These are phyloP conservation scores for Anser cygnoides DNA, from an alignment of 2,113 vertebrate species.

Conservation along the genomic window DNA sequence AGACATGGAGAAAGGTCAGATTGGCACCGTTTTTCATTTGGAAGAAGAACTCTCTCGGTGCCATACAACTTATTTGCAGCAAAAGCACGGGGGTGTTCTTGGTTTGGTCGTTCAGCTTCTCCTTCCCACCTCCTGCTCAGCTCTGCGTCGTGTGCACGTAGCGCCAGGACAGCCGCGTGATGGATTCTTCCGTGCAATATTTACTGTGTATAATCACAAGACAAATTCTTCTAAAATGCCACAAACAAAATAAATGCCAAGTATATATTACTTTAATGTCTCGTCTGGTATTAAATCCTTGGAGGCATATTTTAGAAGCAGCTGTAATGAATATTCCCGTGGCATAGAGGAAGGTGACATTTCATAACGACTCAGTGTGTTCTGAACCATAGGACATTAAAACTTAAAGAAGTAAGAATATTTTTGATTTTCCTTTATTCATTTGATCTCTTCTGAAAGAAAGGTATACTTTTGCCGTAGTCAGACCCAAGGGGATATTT, in stretches of 20 bases:
- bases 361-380: not conserved
- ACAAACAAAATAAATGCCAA: not conserved
- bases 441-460: not conserved
- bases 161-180: fast-evolving
- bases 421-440: not conserved
- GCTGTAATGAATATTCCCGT: not conserved
- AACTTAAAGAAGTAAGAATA: not conserved
- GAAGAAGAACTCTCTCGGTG: not conserved
- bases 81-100: fast-evolving
- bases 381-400: not conserved
- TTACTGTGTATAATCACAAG: not conserved
- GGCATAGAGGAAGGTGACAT: slow-evolving; percentile 3
- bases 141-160: fast-evolving
- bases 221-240: not conserved
- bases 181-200: not conserved
- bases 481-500: not conserved
- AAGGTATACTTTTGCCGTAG: not conserved
- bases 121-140: not conserved
- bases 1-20: not conserved
- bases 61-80: not conserved
- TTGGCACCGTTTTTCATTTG: not conserved
- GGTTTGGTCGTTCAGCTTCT: not conserved
- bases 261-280: not conserved
- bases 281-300: not conserved
- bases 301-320: not conserved